Conservation (phyloP, 2,113 vertebrate species). For the Myotis brandtii region DNA sequence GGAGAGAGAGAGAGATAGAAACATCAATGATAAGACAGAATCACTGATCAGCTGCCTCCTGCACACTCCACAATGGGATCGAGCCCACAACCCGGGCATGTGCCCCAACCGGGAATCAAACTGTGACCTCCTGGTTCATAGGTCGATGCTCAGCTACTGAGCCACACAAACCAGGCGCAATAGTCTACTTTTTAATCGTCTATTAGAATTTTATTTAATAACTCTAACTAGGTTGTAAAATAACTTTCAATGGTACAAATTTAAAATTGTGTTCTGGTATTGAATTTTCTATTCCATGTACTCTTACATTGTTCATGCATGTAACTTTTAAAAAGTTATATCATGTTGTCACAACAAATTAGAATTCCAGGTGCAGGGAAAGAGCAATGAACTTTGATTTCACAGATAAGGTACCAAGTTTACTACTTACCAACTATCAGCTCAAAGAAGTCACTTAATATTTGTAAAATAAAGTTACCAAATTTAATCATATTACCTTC, state of each 20-base stretch:
- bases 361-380: neutral
- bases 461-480: neutral
- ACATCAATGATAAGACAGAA: no score
- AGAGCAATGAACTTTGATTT: neutral
- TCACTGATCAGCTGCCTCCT: no score
- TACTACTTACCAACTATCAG: neutral
- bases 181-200: neutral
- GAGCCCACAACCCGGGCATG: no score
- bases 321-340: neutral
- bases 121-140: no score
- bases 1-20: no score
- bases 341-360: neutral
- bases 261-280: neutral
- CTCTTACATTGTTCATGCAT: neutral
- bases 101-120: no score
- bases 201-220: constrained; percentile 12
- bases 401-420: neutral
- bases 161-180: no score
- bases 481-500: neutral
- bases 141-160: no score
- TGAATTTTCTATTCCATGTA: neutral
- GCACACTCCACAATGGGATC: no score
- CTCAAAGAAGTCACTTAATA: neutral
- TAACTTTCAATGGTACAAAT: neutral
- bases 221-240: neutral